Conservation (phyloP, 2,888 invertebrate genomes). For the Coenonympha arcania region DNA sequence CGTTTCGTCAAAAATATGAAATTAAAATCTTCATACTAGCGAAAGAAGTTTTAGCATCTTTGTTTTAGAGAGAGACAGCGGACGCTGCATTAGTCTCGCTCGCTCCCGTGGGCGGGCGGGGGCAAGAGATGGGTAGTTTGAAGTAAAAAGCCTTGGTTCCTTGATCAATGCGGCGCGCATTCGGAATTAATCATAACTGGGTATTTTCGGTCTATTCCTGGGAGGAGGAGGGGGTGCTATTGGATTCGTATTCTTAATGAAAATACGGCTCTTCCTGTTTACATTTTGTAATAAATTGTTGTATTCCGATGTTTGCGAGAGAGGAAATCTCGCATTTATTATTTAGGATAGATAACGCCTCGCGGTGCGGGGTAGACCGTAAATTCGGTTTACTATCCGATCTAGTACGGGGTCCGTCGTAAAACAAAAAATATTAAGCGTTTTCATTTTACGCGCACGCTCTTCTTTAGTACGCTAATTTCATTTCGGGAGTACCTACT, state of each 20-base stretch:
- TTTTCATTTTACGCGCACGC: conserved; percentile 2
- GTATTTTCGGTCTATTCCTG: conserved; percentile 72
- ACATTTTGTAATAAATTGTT: conserved; percentile 75
- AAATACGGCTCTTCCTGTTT: conserved; percentile 74
- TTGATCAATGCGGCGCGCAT: conserved; percentile 74
- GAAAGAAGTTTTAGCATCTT: conserved; percentile 76
- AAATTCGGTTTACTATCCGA: conserved; percentile 24
- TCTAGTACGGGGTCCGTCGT: conserved; percentile 22
- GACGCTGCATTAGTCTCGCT: conserved; percentile 71
- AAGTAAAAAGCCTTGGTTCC: conserved; percentile 71
- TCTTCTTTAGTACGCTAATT: neutral
- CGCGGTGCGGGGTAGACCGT: conserved; percentile 12
- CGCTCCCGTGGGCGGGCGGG: conserved; percentile 39
- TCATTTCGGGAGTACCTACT: too few relatives aligned
- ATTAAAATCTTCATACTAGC: conserved; percentile 76
- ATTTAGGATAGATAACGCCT: conserved; percentile 24
- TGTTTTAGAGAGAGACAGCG: conserved; percentile 72
- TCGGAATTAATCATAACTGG: conserved; percentile 74
- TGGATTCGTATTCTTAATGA: conserved; percentile 73
- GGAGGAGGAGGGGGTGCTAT: conserved; percentile 39
- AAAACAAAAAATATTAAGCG: conserved; percentile 20
- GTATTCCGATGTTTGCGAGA: conserved; percentile 48
- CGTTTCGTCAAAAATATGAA: conserved; percentile 74
- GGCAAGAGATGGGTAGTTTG: conserved; percentile 69
- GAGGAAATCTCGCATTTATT: conserved; percentile 29